Conservation (phyloP, 2,797 vertebrate genomes). For the Pseudotriccus pelzelni region DNA sequence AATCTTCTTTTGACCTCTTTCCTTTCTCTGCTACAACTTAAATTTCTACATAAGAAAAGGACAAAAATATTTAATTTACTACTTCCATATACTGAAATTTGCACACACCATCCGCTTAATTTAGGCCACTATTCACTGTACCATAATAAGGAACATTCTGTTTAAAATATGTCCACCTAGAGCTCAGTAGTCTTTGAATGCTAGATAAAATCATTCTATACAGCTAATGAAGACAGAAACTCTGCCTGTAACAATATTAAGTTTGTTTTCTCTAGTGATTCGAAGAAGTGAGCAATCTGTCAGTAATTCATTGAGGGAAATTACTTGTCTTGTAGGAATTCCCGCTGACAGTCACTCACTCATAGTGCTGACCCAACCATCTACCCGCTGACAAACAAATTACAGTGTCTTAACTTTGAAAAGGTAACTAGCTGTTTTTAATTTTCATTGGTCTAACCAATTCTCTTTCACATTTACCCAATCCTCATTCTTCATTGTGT, state of each 20-base stretch:
- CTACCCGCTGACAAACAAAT: conserved; percentile 96
- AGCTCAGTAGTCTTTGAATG: conserved; percentile 75
- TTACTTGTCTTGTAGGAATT: conserved; percentile 90
- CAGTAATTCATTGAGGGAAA: conserved; percentile 94
- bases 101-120: conserved; percentile 62
- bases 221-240: conserved; percentile 97
- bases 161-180: conserved; percentile 75
- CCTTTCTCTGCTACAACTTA: not conserved
- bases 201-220: conserved; percentile 83
- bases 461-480: conserved; percentile 79
- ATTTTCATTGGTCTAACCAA: conserved; percentile 88
- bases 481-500: conserved; percentile 26
- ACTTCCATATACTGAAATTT: conserved; percentile 47
- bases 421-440: conserved; percentile 86
- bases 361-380: conserved; percentile 79
- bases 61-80: conserved; percentile 58
- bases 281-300: conserved; percentile 95
- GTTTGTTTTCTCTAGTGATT: conserved; percentile 91
- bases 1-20: conserved; percentile 13
- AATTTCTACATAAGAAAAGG: conserved; percentile 45
- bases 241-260: conserved; percentile 89
- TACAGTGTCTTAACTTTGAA: conserved; percentile 87
- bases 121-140: conserved; percentile 64
- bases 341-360: conserved; percentile 90
- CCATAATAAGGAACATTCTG: conserved; percentile 68